These are phyloP conservation scores for Spheniscus mendiculus DNA, from an alignment of 2,113 vertebrate genomes.

Conservation along the genomic window DNA sequence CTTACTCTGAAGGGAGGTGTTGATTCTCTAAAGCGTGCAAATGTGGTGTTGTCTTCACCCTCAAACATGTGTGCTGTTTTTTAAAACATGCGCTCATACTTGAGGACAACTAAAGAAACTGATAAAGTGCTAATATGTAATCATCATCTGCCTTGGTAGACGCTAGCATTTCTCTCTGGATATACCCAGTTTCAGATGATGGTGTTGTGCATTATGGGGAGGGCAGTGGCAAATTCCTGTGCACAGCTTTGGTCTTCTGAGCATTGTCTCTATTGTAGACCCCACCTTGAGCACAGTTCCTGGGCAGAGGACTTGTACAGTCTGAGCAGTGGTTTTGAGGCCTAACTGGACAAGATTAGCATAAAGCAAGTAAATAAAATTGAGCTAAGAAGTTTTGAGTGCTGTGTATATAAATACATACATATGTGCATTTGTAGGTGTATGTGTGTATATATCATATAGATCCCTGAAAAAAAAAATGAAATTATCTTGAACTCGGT, in stretches of 20 bases:
- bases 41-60: neutral
- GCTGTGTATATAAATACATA: neutral
- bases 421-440: neutral
- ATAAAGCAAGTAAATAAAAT: neutral
- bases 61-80: neutral
- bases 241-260: neutral
- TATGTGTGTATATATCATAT: rapidly evolving
- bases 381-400: neutral
- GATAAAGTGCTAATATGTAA: neutral
- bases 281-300: neutral
- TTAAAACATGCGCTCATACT: neutral
- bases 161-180: neutral
- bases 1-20: neutral
- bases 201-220: rapidly evolving
- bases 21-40: neutral
- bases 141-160: neutral
- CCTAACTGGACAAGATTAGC: neutral
- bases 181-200: rapidly evolving
- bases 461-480: neutral
- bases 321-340: neutral
- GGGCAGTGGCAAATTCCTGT: neutral
- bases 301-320: neutral
- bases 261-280: neutral
- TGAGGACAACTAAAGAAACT: neutral
- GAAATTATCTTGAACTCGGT: neutral